Evolutionary conservation across 2,888 invertebrate species (phyloP).

Genomic region (Crepidodera aurea): DNA sequence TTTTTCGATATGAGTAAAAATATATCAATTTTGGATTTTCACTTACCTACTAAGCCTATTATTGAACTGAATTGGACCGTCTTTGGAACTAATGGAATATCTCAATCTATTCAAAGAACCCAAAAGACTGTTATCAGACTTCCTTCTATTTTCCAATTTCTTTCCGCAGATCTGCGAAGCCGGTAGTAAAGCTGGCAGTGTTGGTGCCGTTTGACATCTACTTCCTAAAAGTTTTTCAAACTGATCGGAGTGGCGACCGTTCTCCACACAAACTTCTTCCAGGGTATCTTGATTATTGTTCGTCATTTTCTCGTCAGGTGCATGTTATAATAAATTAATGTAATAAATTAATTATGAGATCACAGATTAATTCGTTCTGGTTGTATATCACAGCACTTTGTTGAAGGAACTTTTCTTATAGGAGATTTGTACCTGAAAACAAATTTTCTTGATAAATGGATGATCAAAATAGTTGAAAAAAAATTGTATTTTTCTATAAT

Average conservation of each 20-base stretch:
- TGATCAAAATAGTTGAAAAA: too few relatives aligned
- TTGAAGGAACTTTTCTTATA: constrained; percentile 34
- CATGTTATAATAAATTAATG: constrained; percentile 34
- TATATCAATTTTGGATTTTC: too few relatives aligned
- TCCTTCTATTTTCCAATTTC: constrained; percentile 45
- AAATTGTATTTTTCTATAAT: too few relatives aligned
- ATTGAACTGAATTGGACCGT: constrained; percentile 43
- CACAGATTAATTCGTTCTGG: constrained; percentile 41
- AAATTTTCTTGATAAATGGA: too few relatives aligned
- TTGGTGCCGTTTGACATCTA: constrained; percentile 46
- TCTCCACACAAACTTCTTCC: constrained; percentile 47
- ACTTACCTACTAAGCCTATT: constrained; percentile 51
- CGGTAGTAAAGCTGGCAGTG: constrained; percentile 43
- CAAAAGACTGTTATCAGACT: constrained; percentile 63
- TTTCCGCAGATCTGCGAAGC: constrained; percentile 43
- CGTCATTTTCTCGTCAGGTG: constrained; percentile 42
- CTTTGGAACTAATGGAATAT: constrained; percentile 61
- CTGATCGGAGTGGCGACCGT: constrained; percentile 35
- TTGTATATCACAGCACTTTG: constrained; percentile 44
- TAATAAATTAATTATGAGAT: constrained; percentile 35
- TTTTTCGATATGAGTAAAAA: too few relatives aligned
- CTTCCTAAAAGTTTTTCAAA: constrained; percentile 44
- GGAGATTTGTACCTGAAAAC: constrained; percentile 42
- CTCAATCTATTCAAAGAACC: constrained; percentile 66
- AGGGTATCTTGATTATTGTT: constrained; percentile 48